Conservation (phyloP, 2,797 vertebrate species). For the Pseudocheirus occidentalis region DNA sequence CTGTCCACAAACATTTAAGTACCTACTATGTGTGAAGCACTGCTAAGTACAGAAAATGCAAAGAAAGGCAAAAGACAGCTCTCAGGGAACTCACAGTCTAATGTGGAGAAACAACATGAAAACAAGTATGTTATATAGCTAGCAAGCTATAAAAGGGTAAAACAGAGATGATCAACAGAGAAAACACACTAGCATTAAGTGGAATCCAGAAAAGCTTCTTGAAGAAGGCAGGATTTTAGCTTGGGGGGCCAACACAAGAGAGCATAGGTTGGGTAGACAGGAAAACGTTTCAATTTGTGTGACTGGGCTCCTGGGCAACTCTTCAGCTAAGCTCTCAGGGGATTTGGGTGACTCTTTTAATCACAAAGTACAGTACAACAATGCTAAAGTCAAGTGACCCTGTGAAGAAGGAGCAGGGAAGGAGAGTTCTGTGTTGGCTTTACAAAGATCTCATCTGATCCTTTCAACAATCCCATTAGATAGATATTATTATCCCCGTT, state of each 20-base stretch:
- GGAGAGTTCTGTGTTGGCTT: not conserved
- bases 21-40: not conserved
- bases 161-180: not conserved
- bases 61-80: not conserved
- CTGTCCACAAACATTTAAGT: not conserved
- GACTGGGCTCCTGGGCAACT: not conserved
- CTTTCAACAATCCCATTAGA: not conserved
- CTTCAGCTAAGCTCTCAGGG: not conserved
- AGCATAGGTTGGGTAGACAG: not conserved
- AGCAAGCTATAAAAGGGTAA: not conserved
- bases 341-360: not conserved
- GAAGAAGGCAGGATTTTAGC: not conserved
- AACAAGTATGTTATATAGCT: not conserved
- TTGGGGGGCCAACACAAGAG: not conserved
- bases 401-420: not conserved
- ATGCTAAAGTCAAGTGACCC: not conserved
- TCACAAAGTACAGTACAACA: not conserved
- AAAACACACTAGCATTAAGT: not conserved
- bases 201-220: not conserved
- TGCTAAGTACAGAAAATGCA: not conserved
- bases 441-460: not conserved
- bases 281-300: not conserved
- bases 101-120: not conserved
- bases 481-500: not conserved
- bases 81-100: not conserved